Evolutionary conservation across 2,797 vertebrate species (phyloP).

Genomic region (Lagodon rhomboides): DNA sequence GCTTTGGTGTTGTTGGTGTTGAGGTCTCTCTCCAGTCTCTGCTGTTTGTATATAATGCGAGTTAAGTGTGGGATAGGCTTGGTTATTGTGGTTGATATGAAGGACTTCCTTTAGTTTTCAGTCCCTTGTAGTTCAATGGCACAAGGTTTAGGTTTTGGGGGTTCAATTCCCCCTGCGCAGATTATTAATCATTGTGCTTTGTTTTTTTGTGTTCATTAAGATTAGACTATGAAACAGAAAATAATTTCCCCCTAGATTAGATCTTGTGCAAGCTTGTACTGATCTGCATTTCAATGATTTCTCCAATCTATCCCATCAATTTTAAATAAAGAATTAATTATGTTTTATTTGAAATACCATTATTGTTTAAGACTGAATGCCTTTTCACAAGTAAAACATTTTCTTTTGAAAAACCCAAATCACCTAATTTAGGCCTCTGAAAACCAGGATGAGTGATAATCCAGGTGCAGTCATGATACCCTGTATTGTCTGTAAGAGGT

Average conservation of each 20-base stretch:
- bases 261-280: background rate
- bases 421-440: background rate
- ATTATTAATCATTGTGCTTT: conserved; percentile 13
- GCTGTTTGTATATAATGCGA: conserved; percentile 45
- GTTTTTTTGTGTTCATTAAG: background rate
- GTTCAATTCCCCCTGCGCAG: background rate
- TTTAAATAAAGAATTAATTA: background rate
- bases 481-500: background rate
- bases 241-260: conserved; percentile 4
- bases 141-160: background rate
- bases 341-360: no score
- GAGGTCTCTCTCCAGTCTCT: no score
- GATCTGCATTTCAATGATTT: background rate
- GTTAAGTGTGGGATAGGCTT: conserved; percentile 15
- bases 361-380: background rate
- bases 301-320: background rate
- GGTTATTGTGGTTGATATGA: conserved; percentile 20
- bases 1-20: no score
- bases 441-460: conserved; percentile 1
- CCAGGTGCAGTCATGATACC: background rate
- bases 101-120: conserved; percentile 7
- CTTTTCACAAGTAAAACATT: background rate
- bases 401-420: conserved; percentile 11
- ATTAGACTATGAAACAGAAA: background rate
- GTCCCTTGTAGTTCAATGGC: conserved; percentile 26